Percentiles rank a stretch among this genome's conserved stretches.
phyloP scores from a whole-genome alignment of 2,888 invertebrate genomes.

The Tetranychus truncatus region DNA sequence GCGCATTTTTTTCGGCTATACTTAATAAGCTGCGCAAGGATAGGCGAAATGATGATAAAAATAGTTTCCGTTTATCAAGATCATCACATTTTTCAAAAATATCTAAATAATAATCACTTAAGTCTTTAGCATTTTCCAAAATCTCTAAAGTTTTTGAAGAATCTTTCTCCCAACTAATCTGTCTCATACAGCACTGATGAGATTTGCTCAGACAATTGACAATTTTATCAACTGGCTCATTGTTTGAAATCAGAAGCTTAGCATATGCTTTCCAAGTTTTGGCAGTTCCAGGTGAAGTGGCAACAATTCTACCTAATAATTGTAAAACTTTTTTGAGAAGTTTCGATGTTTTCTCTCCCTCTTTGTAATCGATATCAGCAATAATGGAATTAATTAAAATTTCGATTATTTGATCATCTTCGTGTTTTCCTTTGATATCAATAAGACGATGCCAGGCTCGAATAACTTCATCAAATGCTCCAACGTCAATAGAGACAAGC shows the following conservation, averaged over 20 bases:
- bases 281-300: constrained; percentile 42
- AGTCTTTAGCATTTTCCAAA: background rate
- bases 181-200: constrained; percentile 49
- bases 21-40: background rate
- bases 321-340: constrained; percentile 43
- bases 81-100: constrained; percentile 2
- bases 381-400: constrained; percentile 52
- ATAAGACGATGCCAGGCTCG: constrained; percentile 63
- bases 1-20: background rate
- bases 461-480: constrained; percentile 62
- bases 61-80: background rate
- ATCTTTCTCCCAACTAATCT: constrained; percentile 41
- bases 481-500: constrained; percentile 64
- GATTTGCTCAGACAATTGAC: constrained; percentile 58
- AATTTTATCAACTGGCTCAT: constrained; percentile 37
- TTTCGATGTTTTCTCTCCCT: constrained; percentile 36
- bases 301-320: constrained; percentile 53
- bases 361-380: constrained; percentile 44
- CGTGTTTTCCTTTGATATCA: constrained; percentile 58
- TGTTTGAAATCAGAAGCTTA: constrained; percentile 38
- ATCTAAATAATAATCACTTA: background rate
- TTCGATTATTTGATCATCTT: constrained; percentile 54
- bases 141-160: constrained; percentile 15
- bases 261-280: constrained; percentile 67
- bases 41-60: background rate